Evolutionary conservation across 2,888 invertebrate species (phyloP).

Genomic region (Pogonocherus hispidulus): DNA sequence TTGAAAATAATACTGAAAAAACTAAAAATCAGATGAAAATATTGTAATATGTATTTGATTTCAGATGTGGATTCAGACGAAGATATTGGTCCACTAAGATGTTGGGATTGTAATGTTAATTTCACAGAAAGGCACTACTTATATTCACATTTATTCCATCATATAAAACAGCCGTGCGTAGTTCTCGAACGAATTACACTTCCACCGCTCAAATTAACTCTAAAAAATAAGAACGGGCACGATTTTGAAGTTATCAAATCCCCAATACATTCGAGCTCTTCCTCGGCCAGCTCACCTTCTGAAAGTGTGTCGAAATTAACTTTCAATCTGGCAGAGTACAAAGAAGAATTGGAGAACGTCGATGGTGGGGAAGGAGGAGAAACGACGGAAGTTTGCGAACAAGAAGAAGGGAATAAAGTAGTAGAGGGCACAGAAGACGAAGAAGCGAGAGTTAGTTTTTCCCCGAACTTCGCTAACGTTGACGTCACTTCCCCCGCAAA

Average conservation of each 20-base stretch:
- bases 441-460: constrained; percentile 53
- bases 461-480: constrained; percentile 57
- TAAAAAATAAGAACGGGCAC: constrained; percentile 64
- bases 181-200: constrained; percentile 69
- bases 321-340: constrained; percentile 49
- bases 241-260: constrained; percentile 56
- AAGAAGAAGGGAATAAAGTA: not conserved
- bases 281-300: constrained; percentile 20
- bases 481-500: constrained; percentile 26
- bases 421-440: constrained; percentile 61
- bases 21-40: too few relatives aligned
- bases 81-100: constrained; percentile 60
- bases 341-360: constrained; percentile 28
- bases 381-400: constrained; percentile 18
- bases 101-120: constrained; percentile 71
- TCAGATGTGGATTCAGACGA: constrained; percentile 46
- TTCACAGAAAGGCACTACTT: constrained; percentile 69
- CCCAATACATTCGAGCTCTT: constrained; percentile 43
- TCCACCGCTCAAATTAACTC: constrained; percentile 69
- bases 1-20: too few relatives aligned
- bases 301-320: constrained; percentile 22
- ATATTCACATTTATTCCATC: constrained; percentile 71
- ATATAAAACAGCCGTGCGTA: constrained; percentile 72
- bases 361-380: constrained; percentile 24
- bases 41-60: too few relatives aligned